phyloP scores from a whole-genome alignment of 2,797 vertebrate species.

The Onychomys torridus region DNA sequence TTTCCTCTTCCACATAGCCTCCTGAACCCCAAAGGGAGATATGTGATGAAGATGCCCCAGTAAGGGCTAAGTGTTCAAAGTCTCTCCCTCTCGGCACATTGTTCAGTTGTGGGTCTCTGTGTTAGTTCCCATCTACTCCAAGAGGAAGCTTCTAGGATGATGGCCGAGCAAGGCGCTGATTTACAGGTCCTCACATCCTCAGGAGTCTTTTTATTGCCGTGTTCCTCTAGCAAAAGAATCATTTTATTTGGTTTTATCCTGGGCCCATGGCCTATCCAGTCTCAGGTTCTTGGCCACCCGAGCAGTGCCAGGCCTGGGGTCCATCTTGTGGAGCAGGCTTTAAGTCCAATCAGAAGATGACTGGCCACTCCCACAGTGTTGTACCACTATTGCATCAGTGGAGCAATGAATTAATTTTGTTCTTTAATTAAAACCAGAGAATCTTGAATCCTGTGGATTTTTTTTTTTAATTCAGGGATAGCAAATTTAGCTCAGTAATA shows the following conservation, averaged over 20 bases:
- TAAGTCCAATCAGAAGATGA: background rate
- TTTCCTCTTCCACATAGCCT: background rate
- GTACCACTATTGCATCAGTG: background rate
- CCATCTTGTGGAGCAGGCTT: background rate
- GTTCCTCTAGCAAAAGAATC: background rate
- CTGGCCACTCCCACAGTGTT: background rate
- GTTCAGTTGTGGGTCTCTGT: background rate
- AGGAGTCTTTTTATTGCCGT: background rate
- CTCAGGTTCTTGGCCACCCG: background rate
- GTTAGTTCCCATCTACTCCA: background rate
- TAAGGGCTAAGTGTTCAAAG: background rate
- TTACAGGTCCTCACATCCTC: background rate
- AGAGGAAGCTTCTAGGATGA: background rate
- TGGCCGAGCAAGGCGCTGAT: background rate
- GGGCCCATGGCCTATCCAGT: background rate
- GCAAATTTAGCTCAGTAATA: slow-evolving; percentile 3
- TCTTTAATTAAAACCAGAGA: background rate
- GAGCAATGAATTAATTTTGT: background rate
- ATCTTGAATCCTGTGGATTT: background rate
- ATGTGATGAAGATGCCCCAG: background rate
- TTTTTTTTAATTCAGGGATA: background rate
- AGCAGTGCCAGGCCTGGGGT: background rate
- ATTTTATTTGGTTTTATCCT: background rate
- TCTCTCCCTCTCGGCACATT: background rate
- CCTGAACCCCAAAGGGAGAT: background rate